Percentiles rank a stretch among this genome's conserved stretches.
Evolutionary conservation across 2,113 vertebrate species (phyloP).

Genomic region (Polyodon spathula): DNA sequence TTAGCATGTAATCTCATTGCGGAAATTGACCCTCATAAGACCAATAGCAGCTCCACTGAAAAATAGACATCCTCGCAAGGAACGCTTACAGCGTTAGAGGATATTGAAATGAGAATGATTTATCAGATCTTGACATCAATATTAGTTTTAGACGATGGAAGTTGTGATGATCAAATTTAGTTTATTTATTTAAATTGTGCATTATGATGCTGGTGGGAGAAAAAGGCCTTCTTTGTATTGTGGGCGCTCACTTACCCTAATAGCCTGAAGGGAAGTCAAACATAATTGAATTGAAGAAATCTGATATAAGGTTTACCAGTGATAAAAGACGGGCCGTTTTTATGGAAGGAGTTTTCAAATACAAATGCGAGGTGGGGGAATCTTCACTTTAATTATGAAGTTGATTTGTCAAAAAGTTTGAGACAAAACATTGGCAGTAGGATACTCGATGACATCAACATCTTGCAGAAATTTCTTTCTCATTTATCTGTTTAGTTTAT

Average conservation of each 20-base stretch:
- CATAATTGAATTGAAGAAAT: too few species aligned
- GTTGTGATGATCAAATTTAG: conserved; percentile 4
- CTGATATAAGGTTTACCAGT: too few species aligned
- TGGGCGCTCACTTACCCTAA: background rate
- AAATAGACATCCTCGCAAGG: background rate
- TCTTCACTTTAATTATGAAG: too few species aligned
- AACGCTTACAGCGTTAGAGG: conserved; percentile 4
- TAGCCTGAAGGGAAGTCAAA: background rate
- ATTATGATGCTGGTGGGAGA: background rate
- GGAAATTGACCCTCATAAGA: conserved; percentile 1
- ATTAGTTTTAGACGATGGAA: conserved; percentile 12
- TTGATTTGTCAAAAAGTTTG: too few species aligned
- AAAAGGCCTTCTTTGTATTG: background rate
- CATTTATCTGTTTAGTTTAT: too few species aligned
- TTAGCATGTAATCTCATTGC: background rate
- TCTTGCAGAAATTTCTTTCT: too few species aligned
- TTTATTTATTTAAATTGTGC: conserved; percentile 8
- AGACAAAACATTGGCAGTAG: too few species aligned
- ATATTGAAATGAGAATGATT: conserved; percentile 11
- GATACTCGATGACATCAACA: too few species aligned
- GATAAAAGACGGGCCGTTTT: too few species aligned
- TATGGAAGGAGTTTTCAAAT: too few species aligned
- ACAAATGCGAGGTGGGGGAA: too few species aligned
- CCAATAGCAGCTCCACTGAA: background rate
- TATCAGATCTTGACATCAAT: conserved; percentile 12